Evolutionary conservation across 1,140 invertebrate species (phyloP), one percentile per base, ranked within the genome.

Genomic region (Diprion similis): DNA sequence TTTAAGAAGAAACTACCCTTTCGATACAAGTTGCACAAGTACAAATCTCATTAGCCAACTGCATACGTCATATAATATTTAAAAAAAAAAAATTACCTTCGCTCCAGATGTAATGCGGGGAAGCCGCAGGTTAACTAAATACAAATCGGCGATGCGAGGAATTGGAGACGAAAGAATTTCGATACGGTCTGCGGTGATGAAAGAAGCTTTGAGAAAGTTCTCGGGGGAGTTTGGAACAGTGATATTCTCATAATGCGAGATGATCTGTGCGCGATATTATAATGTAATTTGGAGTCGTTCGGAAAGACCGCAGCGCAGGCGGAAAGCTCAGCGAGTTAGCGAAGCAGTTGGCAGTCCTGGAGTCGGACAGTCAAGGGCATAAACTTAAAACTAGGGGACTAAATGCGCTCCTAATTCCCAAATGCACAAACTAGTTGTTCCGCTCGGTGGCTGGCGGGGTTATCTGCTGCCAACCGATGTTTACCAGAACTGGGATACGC

Each of bases 391-490:
- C 78, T 75, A 71, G 74, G 76, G 76, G 80, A 74, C 78, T 81
- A 80, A 79, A 82, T 78, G 79, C 71, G 76, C 73, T 77, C 74
- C 77, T 81, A 81, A 82, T 82, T 82, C 76, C 75, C 73, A 73
- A 78, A 76, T 69, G 74, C 76, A 74, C 73, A 72, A 79, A 80
- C 78, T 80, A 37, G 24, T 68, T 15, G 51, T 59, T 59, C n/a
- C 51, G 9, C n/a, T 37, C 24, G 24, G 24, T 6, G 24, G 24
- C 1, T 37, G 24, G 24, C 24, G 24, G 24, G 24, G 24, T 37
- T 37, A 37, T 37, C 24, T 37, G 24, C 0, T 37, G 24, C 24
- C 24, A 37, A 37, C 24, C 24, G 59, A 64, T 15, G 17, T 17
- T 64, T 15, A 18, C 59, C 17, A 18, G 13, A 64, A 15, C 24